Conservation (phyloP, 2,113 vertebrate species). For the Oreochromis tanganicae region DNA sequence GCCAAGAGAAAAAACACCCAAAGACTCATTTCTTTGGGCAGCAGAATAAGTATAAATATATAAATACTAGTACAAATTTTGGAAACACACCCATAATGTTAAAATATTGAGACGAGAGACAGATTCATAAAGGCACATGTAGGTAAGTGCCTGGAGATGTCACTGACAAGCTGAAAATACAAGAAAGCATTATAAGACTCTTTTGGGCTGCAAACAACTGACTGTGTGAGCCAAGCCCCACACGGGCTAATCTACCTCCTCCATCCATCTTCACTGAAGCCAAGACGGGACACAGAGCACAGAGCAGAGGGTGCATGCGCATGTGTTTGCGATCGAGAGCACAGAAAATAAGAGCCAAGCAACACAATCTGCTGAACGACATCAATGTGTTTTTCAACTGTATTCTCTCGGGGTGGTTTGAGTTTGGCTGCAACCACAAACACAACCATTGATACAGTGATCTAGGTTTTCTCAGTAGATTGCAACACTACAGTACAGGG, state of each 20-base stretch:
- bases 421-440: conserved; percentile 33
- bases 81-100: neutral
- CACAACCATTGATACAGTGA: conserved; percentile 15
- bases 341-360: neutral
- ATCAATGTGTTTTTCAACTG: conserved; percentile 6
- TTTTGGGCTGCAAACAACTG: neutral
- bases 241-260: neutral
- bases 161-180: neutral
- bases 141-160: neutral
- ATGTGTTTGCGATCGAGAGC: neutral
- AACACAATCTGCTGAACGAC: conserved; percentile 1
- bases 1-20: conserved; percentile 30
- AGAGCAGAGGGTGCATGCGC: neutral
- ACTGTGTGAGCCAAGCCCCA: conserved; percentile 3
- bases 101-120: neutral
- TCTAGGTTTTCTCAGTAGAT: conserved; percentile 16
- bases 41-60: neutral
- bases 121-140: neutral
- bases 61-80: neutral
- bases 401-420: neutral
- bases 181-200: neutral
- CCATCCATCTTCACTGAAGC: conserved; percentile 7
- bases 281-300: neutral
- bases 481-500: neutral
- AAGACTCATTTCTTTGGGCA: neutral